Base-by-base conservation (phyloP, 2,888 invertebrate species). In the Epicampocera succincta region DNA sequence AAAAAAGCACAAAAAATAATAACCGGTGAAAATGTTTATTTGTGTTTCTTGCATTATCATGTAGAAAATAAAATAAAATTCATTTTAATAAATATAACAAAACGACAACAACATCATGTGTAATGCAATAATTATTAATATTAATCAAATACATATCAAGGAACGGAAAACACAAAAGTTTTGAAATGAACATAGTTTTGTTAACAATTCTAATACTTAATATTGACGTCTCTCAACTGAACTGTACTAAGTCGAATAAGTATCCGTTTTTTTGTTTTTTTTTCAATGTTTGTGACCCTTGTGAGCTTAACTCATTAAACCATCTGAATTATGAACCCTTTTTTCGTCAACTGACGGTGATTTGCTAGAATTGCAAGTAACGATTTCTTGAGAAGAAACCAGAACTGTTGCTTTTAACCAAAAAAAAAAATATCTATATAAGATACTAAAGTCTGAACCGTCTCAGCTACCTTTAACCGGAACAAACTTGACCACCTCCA, bases 1-100 rank as follows among this genome's bases (percentile, higher is more conserved):
- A 78, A 66, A 54, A 80, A 78, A 71, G 61, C 42, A 61, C n/a
- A 50, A 19, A 56, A 65, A 56, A 46, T 50, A 38, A 56, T 52
- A 65, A 74, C 46, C 12, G 11, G 69, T 77, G 54, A 50, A 15
- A 50, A 56, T 21, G 56, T 71, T 71, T 77, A 60, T 79, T 68
- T 12, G 25, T 50, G 66, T 60, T 25, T 54, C 60, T 78, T 65
- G 56, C 58, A 9, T 65, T 12, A 44, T 48, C 17, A 44, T 56
- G 72, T 78, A 52, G 72, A 50, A 78, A 66, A 52, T 56, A 29
- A 61, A 76, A 54, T 15, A 12, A 12, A 29, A 33, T 73, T 63
- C 29, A 73, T 65, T 40, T 52, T 42, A 66, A 42, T 19, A 44
- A 44, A 42, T 19, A 42, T 42, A 74, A 48, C 19, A 69, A 44